Conservation (phyloP, 2,113 vertebrate genomes). For the Brienomyrus longianalis region DNA sequence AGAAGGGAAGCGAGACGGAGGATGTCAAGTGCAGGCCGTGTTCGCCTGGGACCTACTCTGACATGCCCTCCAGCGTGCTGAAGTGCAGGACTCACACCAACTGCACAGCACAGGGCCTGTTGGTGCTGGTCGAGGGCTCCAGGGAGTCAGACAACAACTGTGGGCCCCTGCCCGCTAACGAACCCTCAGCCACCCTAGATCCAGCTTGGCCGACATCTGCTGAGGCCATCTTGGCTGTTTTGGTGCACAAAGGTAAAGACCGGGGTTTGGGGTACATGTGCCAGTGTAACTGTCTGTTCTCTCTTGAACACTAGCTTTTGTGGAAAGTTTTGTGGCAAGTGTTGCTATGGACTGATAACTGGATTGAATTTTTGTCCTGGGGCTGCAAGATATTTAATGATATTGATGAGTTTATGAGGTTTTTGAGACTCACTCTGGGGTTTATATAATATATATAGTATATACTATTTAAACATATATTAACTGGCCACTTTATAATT, state of each 20-base stretch:
- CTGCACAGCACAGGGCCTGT: slow-evolving; percentile 73
- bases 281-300: background rate
- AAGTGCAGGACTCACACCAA: slow-evolving; percentile 77
- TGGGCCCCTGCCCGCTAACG: slow-evolving; percentile 47
- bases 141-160: slow-evolving; percentile 77
- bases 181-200: slow-evolving; percentile 6
- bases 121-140: slow-evolving; percentile 66
- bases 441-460: no score
- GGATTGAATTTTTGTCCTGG: background rate
- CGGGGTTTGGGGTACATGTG: background rate
- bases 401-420: background rate
- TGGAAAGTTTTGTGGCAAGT: background rate
- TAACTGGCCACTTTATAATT: no score
- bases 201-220: background rate
- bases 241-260: slow-evolving; percentile 61
- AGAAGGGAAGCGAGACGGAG: slow-evolving; percentile 74
- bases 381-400: background rate
- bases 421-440: no score
- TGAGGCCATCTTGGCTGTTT: slow-evolving; percentile 36
- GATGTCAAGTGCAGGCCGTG: slow-evolving; percentile 82
- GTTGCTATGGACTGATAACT: background rate
- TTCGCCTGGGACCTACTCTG: slow-evolving; percentile 79
- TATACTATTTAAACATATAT: no score
- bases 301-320: background rate
- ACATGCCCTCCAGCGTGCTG: slow-evolving; percentile 66